Evolutionary conservation across 2,888 invertebrate genomes (phyloP), one percentile per base, ranked within the genome.

Genomic region (Drepana falcataria): DNA sequence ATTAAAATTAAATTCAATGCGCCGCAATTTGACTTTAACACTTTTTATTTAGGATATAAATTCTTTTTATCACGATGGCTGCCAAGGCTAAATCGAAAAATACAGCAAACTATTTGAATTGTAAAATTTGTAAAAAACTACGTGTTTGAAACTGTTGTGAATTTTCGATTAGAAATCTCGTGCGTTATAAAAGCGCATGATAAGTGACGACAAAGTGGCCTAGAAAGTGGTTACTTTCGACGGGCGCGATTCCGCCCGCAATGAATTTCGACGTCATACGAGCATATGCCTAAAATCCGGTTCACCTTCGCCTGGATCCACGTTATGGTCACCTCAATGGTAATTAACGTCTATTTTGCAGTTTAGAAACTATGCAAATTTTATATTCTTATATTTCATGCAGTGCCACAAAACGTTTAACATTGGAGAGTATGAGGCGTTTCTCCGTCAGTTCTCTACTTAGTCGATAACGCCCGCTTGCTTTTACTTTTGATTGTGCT

Each of bases 161-260:
- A 59, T 58, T 63, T 37, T 51, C 51, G 64, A 78, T 79, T 83
- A 84, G 83, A 85, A 85, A 85, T 79, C 71, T 73, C 66, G 66
- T 71, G 67, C 73, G 69, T 78, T 81, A 81, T 79, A 83, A 82
- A 83, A 85, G 80, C 80, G 77, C 82, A 81, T 84, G 83, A 82
- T 84, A 77, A 80, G 83, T 85, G 84, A 80, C 81, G 74, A 73
- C 68, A 80, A 76, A 79, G 73, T 80, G 85, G 79, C 85, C 85
- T 87, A 88, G 88, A 89, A 88, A 88, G 84, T 81, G 71, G 59
- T 78, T 74, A 87, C 88, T 89, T 89, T 88, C 89, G 81, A 82
- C 79, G 62, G 65, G 71, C 65, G 61, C 68, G 73, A 65, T 63
- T 56, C 63, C 67, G 64, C 66, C 64, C 66, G 61, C 58, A 63